These are phyloP conservation scores for Cremastinae sp. DNA, from an alignment of 2,888 invertebrate genomes.

Conservation along the genomic window DNA sequence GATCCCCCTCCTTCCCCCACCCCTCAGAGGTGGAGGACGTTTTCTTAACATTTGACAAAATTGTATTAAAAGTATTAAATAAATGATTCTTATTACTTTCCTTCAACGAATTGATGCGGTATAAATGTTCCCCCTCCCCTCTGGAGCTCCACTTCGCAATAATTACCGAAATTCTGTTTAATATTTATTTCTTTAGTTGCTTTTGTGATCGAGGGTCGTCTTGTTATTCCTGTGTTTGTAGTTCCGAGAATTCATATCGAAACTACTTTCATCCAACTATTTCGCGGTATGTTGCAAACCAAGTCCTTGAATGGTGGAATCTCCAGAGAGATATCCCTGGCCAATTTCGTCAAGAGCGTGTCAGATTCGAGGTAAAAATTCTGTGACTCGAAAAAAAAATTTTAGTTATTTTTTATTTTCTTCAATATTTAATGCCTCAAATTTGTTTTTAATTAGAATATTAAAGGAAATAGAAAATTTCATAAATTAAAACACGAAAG, in stretches of 20 bases:
- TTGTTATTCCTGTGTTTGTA: slow-evolving; percentile 48
- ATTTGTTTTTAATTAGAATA: not conserved
- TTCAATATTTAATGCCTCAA: no score
- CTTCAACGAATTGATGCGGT: no score
- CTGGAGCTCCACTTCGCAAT: no score
- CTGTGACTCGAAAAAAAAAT: slow-evolving; percentile 29
- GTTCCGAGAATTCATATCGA: slow-evolving; percentile 7
- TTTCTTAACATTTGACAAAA: no score
- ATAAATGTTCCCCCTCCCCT: no score
- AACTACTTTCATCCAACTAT: slow-evolving; percentile 62
- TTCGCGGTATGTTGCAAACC: slow-evolving; percentile 36
- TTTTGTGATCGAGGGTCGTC: slow-evolving; percentile 19
- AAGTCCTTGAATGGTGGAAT: slow-evolving; percentile 45
- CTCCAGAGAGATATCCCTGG: slow-evolving; percentile 9
- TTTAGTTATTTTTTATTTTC: no score
- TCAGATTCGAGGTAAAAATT: not conserved
- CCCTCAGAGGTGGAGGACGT: no score
- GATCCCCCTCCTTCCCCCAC: no score
- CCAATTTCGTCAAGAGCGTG: slow-evolving; percentile 36
- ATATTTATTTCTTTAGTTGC: no score
- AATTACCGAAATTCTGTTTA: no score
- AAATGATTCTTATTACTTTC: no score
- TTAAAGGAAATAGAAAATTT: not conserved
- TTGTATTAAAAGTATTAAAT: no score
- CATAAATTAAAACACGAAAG: not conserved